phyloP scores from a whole-genome alignment of 2,888 invertebrate genomes.

The Metacarcinus magister region DNA sequence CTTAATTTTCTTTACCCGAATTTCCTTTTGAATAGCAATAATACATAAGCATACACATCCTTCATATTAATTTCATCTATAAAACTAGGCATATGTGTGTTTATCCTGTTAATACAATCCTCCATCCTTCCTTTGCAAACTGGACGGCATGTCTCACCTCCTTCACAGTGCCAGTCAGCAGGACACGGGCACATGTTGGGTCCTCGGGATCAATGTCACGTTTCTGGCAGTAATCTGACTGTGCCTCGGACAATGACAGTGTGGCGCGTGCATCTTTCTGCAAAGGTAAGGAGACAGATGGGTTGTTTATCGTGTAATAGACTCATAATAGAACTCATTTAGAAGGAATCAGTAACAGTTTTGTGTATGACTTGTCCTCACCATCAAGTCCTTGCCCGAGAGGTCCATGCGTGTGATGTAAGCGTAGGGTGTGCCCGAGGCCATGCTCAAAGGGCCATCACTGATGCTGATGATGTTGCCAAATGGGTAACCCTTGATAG shows the following conservation, averaged over 20 bases:
- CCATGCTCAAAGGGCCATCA: slow-evolving; percentile 89
- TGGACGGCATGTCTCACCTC: slow-evolving; percentile 85
- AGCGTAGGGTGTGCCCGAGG: slow-evolving; percentile 90
- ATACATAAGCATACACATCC: no score
- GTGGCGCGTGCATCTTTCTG: slow-evolving; percentile 86
- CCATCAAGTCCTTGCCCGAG: slow-evolving; percentile 89
- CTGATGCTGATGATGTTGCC: slow-evolving; percentile 89
- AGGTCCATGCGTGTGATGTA: slow-evolving; percentile 90
- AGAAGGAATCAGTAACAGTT: no score
- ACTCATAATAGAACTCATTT: not conserved
- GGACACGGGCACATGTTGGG: slow-evolving; percentile 90
- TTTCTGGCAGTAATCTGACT: slow-evolving; percentile 88
- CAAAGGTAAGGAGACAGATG: slow-evolving; percentile 65
- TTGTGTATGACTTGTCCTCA: slow-evolving; percentile 83
- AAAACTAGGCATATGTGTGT: no score
- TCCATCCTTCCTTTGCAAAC: not conserved
- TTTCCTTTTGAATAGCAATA: no score
- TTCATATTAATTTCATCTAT: no score
- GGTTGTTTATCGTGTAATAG: not conserved
- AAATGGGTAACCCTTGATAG: slow-evolving; percentile 89
- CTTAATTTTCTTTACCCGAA: not conserved
- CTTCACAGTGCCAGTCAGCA: slow-evolving; percentile 89
- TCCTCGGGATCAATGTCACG: slow-evolving; percentile 90
- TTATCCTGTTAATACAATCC: not conserved
- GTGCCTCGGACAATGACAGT: slow-evolving; percentile 89